These are phyloP conservation scores for Hydra vulgaris DNA, from an alignment of 30 jellyfish, hydroid and myxozoan species.

Conservation along the genomic window DNA sequence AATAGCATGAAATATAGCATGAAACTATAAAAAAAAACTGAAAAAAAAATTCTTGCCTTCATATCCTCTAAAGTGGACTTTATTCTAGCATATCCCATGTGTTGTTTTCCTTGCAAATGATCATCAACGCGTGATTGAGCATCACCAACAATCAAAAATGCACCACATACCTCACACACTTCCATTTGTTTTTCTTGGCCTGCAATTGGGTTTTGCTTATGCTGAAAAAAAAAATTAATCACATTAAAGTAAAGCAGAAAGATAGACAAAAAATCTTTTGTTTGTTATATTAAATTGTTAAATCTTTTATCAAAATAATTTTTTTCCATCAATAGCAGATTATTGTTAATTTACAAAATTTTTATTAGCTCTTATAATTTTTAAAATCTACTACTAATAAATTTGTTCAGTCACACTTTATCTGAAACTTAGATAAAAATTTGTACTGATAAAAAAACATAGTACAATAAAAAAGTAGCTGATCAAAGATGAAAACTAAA, in stretches of 20 bases:
- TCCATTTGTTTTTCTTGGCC: constrained; percentile 98
- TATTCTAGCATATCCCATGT: constrained; percentile 91
- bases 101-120: constrained; percentile 97
- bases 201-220: constrained; percentile 59
- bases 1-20: too few relatives aligned
- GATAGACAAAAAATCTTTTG: constrained; percentile 12
- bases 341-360: too few relatives aligned
- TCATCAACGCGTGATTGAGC: constrained; percentile 97
- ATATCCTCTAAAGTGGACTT: constrained; percentile 80
- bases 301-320: too few relatives aligned
- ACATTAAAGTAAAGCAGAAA: constrained; percentile 3
- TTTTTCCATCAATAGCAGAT: too few relatives aligned
- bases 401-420: too few relatives aligned
- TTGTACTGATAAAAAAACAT: too few relatives aligned
- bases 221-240: constrained; percentile 15
- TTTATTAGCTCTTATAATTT: too few relatives aligned
- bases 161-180: constrained; percentile 98
- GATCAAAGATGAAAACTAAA: too few relatives aligned
- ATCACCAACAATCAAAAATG: constrained; percentile 91
- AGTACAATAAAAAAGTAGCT: too few relatives aligned
- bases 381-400: too few relatives aligned
- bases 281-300: too few relatives aligned
- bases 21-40: constrained; percentile 1
- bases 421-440: too few relatives aligned
- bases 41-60: constrained; percentile 35